Conservation (phyloP, 2,888 invertebrate species). For the Byasa hedistus region DNA sequence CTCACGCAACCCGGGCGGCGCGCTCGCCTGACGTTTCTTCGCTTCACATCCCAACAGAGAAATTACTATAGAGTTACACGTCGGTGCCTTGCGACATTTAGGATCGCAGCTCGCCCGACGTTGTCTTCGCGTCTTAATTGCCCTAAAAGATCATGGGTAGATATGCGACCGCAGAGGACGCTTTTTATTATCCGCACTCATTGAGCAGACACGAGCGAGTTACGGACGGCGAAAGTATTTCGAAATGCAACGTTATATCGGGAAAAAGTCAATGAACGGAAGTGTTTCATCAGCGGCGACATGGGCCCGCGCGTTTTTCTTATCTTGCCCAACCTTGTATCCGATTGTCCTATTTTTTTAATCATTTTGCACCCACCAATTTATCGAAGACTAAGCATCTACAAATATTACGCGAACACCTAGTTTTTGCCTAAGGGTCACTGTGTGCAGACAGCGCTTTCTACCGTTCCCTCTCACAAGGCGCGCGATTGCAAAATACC, state of each 20-base stretch:
- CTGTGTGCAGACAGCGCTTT: slow-evolving; percentile 9
- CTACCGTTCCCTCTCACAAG: slow-evolving; percentile 32
- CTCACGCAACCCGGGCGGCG: slow-evolving; percentile 53
- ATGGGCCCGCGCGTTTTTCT: slow-evolving; percentile 70
- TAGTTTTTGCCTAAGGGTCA: neutral
- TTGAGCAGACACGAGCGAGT: slow-evolving; percentile 47
- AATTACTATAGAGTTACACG: slow-evolving; percentile 50
- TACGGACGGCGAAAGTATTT: slow-evolving; percentile 61
- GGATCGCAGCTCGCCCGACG: slow-evolving; percentile 12
- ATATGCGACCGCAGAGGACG: slow-evolving; percentile 36
- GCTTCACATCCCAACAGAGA: slow-evolving; percentile 61
- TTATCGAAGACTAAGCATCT: neutral
- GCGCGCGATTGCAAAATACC: slow-evolving; percentile 75
- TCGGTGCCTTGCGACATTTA: slow-evolving; percentile 41
- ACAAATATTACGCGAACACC: neutral
- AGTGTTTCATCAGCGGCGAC: slow-evolving; percentile 76
- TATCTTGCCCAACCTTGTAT: slow-evolving; percentile 65
- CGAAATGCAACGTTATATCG: slow-evolving; percentile 71
- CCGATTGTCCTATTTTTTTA: slow-evolving; percentile 65
- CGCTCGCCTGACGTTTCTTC: slow-evolving; percentile 55
- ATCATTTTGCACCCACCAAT: neutral
- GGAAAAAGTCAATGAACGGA: slow-evolving; percentile 80
- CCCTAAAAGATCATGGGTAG: slow-evolving; percentile 56
- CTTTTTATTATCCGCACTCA: slow-evolving; percentile 32
- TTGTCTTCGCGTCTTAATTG: slow-evolving; percentile 47